Percentiles rank a stretch among this genome's conserved stretches.
Conservation (phyloP, 2,888 invertebrate species). For the Pseudoips prasinana region DNA sequence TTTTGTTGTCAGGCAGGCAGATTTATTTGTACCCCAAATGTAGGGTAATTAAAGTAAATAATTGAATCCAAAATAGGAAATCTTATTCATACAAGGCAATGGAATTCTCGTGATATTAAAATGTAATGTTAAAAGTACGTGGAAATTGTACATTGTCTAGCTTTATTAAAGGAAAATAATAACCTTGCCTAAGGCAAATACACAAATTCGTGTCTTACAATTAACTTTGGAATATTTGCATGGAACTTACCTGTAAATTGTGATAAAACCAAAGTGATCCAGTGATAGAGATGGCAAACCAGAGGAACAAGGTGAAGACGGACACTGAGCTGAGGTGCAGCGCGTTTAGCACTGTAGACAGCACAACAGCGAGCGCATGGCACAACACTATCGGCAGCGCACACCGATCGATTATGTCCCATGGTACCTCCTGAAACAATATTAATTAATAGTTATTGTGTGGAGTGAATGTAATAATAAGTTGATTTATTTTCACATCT, state of each 20-base stretch:
- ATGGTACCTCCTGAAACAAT: slow-evolving; percentile 83
- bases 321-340: slow-evolving; percentile 88
- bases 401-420: slow-evolving; percentile 88
- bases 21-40: too few species aligned
- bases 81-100: too few species aligned
- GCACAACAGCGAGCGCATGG: slow-evolving; percentile 89
- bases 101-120: too few species aligned
- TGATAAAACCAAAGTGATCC: slow-evolving; percentile 92
- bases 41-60: too few species aligned
- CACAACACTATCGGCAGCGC: slow-evolving; percentile 90
- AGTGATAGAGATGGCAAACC: slow-evolving; percentile 87
- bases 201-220: too few species aligned
- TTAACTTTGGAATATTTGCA: too few species aligned
- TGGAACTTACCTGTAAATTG: slow-evolving; percentile 88
- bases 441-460: too few species aligned
- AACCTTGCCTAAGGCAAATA: neutral
- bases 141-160: neutral
- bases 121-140: neutral
- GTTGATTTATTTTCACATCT: too few species aligned
- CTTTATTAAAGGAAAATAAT: neutral
- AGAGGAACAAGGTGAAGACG: slow-evolving; percentile 89
- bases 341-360: slow-evolving; percentile 87
- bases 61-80: too few species aligned
- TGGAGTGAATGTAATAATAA: too few species aligned
- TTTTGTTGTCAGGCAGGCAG: too few species aligned